Conservation (phyloP, 2,797 vertebrate species). For the Cyclopterus lumpus region DNA sequence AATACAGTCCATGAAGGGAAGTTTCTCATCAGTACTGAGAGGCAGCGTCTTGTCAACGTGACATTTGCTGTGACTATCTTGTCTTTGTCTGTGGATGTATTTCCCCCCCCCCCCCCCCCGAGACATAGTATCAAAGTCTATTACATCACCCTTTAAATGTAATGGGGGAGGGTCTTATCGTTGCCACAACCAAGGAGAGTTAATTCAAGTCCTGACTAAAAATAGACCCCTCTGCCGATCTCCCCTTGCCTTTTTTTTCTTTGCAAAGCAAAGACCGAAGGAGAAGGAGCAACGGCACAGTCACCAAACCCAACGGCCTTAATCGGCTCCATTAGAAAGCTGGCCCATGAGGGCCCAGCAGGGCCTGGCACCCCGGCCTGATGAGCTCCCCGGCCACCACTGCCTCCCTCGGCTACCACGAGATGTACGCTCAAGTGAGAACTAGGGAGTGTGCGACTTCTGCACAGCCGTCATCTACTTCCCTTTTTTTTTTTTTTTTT, state of each 20-base stretch:
- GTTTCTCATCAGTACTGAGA: slow-evolving; percentile 44
- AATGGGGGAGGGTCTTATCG: neutral
- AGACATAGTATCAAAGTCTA: neutral
- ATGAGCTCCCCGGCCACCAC: slow-evolving; percentile 63
- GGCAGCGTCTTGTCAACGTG: slow-evolving; percentile 33
- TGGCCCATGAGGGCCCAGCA: slow-evolving; percentile 28
- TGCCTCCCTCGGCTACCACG: slow-evolving; percentile 27
- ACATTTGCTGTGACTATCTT: slow-evolving; percentile 40
- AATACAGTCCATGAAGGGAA: slow-evolving; percentile 13
- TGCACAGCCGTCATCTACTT: slow-evolving; percentile 48
- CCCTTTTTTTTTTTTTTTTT: too few species aligned
- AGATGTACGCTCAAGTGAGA: slow-evolving; percentile 52
- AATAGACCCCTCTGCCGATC: slow-evolving; percentile 31
- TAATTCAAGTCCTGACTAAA: slow-evolving; percentile 42
- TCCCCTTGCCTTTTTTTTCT: neutral
- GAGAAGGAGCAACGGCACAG: slow-evolving; percentile 10
- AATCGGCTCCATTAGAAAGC: slow-evolving; percentile 59
- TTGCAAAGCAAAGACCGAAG: slow-evolving; percentile 28
- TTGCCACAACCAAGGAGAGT: slow-evolving; percentile 34
- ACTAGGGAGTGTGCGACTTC: slow-evolving; percentile 46
- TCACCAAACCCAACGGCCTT: slow-evolving; percentile 50
- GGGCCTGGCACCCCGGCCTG: slow-evolving; percentile 43
- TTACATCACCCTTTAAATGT: slow-evolving; percentile 28
- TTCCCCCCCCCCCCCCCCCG: neutral
- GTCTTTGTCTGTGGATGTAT: slow-evolving; percentile 29